Evolutionary conservation across 2,113 vertebrate genomes (phyloP).

Genomic region (Chrysochloris asiatica): DNA sequence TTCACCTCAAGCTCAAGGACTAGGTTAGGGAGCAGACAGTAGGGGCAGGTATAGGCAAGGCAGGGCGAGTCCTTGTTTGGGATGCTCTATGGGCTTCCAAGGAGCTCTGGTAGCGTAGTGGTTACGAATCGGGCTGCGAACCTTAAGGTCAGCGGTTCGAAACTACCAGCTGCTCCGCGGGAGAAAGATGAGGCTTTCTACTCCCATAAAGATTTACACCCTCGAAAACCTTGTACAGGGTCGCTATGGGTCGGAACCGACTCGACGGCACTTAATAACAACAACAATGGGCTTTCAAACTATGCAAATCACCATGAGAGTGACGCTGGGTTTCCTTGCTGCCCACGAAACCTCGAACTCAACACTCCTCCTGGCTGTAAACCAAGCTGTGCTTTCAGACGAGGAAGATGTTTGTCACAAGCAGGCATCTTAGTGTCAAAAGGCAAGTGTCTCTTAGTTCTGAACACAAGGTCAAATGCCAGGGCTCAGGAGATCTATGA

Average conservation of each 20-base stretch:
- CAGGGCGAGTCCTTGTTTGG: background rate
- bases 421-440: background rate
- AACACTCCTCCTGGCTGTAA: fast-evolving
- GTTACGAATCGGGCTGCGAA: too few species aligned
- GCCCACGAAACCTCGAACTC: background rate
- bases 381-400: background rate
- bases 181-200: too few species aligned
- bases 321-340: background rate
- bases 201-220: too few species aligned
- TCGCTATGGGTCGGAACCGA: too few species aligned
- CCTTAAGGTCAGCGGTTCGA: too few species aligned
- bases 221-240: too few species aligned
- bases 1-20: background rate
- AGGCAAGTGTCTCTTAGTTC: background rate
- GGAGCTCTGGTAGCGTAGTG: too few species aligned
- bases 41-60: background rate
- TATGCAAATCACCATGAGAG: fast-evolving
- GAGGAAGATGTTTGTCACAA: background rate
- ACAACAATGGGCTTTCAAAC: background rate
- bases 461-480: background rate
- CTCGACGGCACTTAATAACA: too few species aligned
- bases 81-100: background rate
- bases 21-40: background rate
- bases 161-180: too few species aligned
- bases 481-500: background rate